These are phyloP conservation scores for Aspidiotus rigidus DNA, from an alignment of 2,888 invertebrate genomes.

Conservation along the genomic window DNA sequence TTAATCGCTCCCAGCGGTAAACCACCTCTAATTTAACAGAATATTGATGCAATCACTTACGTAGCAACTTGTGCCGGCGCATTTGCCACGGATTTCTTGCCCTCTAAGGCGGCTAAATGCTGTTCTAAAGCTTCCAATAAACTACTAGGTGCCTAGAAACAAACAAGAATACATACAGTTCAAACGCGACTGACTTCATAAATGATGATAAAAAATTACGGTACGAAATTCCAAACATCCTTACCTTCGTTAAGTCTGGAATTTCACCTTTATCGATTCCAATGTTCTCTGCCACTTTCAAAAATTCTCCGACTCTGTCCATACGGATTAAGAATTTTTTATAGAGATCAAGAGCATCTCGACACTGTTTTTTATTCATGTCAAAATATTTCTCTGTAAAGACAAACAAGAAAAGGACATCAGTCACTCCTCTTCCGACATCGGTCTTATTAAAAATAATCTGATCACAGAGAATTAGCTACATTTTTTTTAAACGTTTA, in stretches of 20 bases:
- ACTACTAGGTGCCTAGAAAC: slow-evolving; percentile 75
- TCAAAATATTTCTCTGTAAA: slow-evolving; percentile 91
- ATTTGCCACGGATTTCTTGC: slow-evolving; percentile 78
- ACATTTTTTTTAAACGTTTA: slow-evolving; percentile 21
- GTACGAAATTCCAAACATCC: slow-evolving; percentile 5
- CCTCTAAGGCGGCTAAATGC: slow-evolving; percentile 86
- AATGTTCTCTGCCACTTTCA: slow-evolving; percentile 75
- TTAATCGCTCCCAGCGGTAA: background rate
- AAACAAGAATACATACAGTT: background rate
- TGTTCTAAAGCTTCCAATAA: slow-evolving; percentile 93
- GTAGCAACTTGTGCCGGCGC: slow-evolving; percentile 78
- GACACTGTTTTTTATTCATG: slow-evolving; percentile 98
- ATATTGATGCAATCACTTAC: slow-evolving; percentile 47
- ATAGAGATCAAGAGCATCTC: slow-evolving; percentile 95
- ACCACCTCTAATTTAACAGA: background rate
- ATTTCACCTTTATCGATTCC: slow-evolving; percentile 98
- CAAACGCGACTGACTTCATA: background rate
- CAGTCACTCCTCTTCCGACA: background rate
- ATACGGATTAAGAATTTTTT: slow-evolving; percentile 97
- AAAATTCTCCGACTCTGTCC: slow-evolving; percentile 96
- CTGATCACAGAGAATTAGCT: background rate
- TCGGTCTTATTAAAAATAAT: background rate
- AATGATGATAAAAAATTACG: background rate
- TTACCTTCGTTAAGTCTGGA: slow-evolving; percentile 86
- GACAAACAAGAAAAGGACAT: slow-evolving; percentile 35